Conservation (phyloP, 2,113 vertebrate genomes). For the Australoheros scitulus region DNA sequence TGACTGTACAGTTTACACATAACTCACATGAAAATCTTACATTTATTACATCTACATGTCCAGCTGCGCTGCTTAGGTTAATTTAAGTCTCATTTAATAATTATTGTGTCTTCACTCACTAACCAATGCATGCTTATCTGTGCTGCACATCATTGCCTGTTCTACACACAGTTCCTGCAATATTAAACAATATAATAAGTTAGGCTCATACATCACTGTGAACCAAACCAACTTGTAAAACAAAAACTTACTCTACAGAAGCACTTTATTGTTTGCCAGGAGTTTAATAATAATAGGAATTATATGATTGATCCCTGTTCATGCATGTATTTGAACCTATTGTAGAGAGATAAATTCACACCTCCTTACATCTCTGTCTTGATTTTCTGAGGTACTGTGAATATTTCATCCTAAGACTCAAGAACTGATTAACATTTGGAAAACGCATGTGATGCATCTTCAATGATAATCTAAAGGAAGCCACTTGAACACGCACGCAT, state of each 20-base stretch:
- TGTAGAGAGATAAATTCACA: no score
- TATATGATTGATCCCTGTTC: neutral
- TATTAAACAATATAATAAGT: neutral
- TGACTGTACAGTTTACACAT: neutral
- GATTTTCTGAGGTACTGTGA: neutral
- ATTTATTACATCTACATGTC: neutral
- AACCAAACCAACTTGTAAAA: neutral
- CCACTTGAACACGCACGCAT: neutral
- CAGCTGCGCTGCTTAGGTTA: neutral
- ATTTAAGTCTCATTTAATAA: neutral
- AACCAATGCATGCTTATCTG: accelerated
- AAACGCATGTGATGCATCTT: neutral
- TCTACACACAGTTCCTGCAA: neutral
- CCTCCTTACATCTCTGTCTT: no score
- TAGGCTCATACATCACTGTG: neutral
- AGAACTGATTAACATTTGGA: neutral
- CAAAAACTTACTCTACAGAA: neutral
- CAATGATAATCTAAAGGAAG: neutral
- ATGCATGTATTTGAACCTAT: neutral
- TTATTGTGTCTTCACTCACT: neutral
- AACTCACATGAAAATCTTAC: neutral
- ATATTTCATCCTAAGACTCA: neutral
- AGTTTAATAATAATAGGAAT: neutral
- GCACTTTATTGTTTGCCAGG: neutral
- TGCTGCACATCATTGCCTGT: neutral